Conservation (phyloP, 2,113 vertebrate species). For the Malurus melanocephalus region DNA sequence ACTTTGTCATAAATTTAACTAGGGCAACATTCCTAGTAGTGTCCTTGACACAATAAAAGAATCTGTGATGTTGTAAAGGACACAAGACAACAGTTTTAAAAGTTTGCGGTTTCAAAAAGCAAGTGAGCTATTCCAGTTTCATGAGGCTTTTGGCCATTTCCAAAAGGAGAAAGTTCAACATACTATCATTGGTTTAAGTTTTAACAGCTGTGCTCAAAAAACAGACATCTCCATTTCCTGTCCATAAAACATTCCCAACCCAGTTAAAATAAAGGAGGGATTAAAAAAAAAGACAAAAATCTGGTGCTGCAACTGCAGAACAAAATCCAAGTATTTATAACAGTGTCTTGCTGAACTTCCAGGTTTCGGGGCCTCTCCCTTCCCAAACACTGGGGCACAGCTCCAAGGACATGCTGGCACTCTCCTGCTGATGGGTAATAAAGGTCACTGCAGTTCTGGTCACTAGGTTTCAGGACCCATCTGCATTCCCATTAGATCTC, state of each 20-base stretch:
- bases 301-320: neutral
- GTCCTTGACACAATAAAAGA: neutral
- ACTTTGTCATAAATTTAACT: neutral
- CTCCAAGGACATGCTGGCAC: neutral
- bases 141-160: neutral
- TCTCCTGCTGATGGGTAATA: neutral
- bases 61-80: neutral
- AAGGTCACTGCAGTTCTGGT: neutral
- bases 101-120: neutral
- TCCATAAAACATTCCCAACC: neutral
- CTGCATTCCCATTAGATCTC: neutral
- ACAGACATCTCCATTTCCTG: slow-evolving; percentile 21
- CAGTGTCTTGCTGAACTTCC: neutral
- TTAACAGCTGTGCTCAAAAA: neutral
- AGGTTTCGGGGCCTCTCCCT: neutral
- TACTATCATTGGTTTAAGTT: neutral
- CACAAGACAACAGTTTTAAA: neutral
- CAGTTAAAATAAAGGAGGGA: neutral
- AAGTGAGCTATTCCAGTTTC: neutral
- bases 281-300: neutral
- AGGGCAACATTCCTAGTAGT: neutral
- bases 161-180: neutral
- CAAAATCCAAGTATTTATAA: neutral
- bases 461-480: neutral
- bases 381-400: neutral